Conservation (phyloP, 2,113 vertebrate species). For the Tauraco erythrolophus region DNA sequence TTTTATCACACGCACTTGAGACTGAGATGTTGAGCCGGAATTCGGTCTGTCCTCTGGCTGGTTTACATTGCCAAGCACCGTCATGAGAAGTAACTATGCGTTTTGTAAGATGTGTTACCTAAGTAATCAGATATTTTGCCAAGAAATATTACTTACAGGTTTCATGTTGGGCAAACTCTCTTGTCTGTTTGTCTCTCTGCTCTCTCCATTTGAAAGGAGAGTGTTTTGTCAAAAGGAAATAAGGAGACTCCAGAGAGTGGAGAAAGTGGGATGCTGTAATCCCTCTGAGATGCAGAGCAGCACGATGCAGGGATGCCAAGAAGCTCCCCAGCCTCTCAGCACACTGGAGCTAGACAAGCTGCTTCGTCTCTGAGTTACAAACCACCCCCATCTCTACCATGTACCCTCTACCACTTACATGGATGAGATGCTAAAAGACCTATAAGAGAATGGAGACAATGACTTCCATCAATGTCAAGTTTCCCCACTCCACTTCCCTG, state of each 20-base stretch:
- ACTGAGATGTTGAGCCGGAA: not conserved
- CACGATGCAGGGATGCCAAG: rapidly evolving
- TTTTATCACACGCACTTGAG: not conserved
- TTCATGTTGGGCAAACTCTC: not conserved
- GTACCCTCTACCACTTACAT: not conserved
- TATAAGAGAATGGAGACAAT: not conserved
- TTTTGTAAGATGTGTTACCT: not conserved
- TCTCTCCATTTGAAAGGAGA: not conserved
- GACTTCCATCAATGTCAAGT: not conserved
- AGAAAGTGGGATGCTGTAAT: not conserved
- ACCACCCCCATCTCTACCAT: not conserved
- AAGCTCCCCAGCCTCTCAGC: not conserved
- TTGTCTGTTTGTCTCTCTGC: not conserved
- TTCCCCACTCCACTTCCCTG: not conserved
- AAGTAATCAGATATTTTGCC: not conserved
- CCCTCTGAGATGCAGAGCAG: not conserved
- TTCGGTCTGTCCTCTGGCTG: not conserved
- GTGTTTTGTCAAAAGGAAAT: not conserved
- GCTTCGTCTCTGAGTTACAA: not conserved
- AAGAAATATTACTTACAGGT: not conserved
- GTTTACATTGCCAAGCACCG: not conserved
- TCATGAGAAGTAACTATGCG: not conserved
- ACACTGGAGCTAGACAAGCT: not conserved
- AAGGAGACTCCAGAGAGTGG: not conserved
- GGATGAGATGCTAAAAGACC: not conserved